phyloP scores from a whole-genome alignment of 2,113 vertebrate species.

The Petrocephalus microphthalmus region DNA sequence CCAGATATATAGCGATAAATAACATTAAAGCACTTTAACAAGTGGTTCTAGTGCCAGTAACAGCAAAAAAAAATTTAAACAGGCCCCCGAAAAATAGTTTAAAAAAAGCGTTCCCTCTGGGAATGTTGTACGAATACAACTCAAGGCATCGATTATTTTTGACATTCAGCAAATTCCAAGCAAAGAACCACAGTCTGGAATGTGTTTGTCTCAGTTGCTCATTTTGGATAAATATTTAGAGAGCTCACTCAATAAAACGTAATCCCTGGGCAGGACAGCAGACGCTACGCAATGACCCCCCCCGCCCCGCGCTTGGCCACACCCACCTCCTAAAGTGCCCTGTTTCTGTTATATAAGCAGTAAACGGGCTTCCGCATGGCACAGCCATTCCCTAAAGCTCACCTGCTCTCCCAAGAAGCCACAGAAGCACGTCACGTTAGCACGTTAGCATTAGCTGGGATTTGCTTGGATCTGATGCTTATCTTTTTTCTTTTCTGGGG shows the following conservation, averaged over 20 bases:
- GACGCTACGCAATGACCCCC: neutral
- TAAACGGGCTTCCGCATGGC: neutral
- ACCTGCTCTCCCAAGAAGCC: neutral
- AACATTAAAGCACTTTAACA: neutral
- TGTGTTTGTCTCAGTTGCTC: neutral
- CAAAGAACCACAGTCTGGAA: neutral
- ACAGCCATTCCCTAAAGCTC: neutral
- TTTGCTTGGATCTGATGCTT: neutral
- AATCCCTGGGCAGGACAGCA: neutral
- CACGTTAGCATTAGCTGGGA: neutral
- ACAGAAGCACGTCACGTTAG: neutral
- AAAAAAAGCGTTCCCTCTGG: neutral
- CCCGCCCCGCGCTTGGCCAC: neutral
- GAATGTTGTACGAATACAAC: neutral
- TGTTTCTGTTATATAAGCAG: neutral
- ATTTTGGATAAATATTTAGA: conserved; percentile 10
- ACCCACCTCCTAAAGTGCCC: neutral
- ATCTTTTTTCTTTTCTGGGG: neutral
- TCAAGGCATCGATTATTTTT: neutral
- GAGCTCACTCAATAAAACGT: neutral
- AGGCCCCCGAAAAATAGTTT: neutral
- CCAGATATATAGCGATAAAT: neutral
- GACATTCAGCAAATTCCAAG: neutral
- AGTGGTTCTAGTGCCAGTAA: neutral
- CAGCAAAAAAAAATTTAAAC: neutral